Conservation (phyloP, 2,113 vertebrate genomes). For the Nycticryphes semicollaris region DNA sequence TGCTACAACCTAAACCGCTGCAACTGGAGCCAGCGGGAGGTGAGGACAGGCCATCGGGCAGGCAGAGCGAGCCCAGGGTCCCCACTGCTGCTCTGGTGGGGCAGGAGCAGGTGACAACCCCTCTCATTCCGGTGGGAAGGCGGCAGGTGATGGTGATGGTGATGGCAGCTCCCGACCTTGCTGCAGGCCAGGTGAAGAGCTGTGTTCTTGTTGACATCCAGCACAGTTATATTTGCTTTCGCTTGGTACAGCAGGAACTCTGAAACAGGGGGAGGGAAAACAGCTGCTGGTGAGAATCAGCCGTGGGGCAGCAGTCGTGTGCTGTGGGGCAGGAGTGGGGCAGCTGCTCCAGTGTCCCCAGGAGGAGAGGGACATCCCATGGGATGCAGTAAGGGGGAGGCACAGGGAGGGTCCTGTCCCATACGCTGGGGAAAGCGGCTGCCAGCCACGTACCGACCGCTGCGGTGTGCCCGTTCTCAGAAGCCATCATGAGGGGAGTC, state of each 20-base stretch:
- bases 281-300: neutral
- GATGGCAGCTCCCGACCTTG: constrained; percentile 75
- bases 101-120: neutral
- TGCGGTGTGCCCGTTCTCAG: constrained; percentile 85
- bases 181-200: constrained; percentile 97
- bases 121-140: fast-evolving
- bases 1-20: neutral
- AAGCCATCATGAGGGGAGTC: constrained; percentile 92
- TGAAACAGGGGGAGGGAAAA: constrained; percentile 19
- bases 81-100: neutral
- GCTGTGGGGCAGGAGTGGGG: neutral
- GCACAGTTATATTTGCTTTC: constrained; percentile 89
- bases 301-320: fast-evolving
- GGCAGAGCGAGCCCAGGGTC: neutral
- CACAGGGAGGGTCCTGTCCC: neutral
- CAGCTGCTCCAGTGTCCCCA: fast-evolving
- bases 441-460: constrained; percentile 82
- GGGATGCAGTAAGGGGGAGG: neutral
- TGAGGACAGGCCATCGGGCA: neutral
- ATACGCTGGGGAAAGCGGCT: fast-evolving
- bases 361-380: neutral
- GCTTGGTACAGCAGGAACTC: constrained; percentile 91
- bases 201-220: constrained; percentile 95
- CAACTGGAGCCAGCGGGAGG: neutral
- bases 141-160: fast-evolving